These are phyloP conservation scores for Protaetia brevitarsis DNA, from an alignment of 1,140 invertebrate genomes.

Conservation along the genomic window DNA sequence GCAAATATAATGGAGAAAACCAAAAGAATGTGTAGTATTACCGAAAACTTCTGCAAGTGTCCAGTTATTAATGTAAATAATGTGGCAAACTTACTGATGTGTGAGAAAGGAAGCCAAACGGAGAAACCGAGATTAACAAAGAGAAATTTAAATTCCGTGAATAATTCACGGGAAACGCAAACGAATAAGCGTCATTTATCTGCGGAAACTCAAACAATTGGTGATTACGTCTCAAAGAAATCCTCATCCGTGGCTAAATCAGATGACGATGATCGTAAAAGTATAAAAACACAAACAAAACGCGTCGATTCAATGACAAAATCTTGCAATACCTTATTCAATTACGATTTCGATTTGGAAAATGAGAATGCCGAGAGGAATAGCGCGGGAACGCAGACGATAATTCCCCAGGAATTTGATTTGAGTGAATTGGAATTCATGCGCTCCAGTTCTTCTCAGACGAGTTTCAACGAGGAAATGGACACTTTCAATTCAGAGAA, in stretches of 20 bases:
- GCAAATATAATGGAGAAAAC: conserved; percentile 24
- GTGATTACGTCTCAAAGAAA: conserved; percentile 38
- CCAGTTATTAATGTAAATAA: neutral
- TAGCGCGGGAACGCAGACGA: conserved; percentile 42
- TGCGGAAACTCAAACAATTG: conserved; percentile 53
- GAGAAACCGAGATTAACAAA: conserved; percentile 30
- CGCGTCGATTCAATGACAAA: conserved; percentile 31
- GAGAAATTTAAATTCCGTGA: conserved; percentile 40
- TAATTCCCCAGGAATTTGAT: conserved; percentile 29
- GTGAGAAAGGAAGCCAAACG: conserved; percentile 38
- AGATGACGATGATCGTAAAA: conserved; percentile 31
- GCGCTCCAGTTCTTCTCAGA: conserved; percentile 30
- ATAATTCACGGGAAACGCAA: conserved; percentile 52
- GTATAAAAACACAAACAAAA: conserved; percentile 39
- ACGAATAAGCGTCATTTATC: conserved; percentile 48
- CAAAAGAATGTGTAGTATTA: conserved; percentile 32
- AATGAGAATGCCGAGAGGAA: conserved; percentile 39
- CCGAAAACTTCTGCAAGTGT: conserved; percentile 32
- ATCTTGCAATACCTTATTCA: conserved; percentile 43
- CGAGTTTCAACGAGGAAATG: conserved; percentile 31
- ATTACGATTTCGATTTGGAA: conserved; percentile 35
- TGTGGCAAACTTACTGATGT: neutral
- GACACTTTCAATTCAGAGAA: conserved; percentile 46
- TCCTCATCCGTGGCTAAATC: conserved; percentile 17
- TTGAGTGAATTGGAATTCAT: conserved; percentile 36